A percentile compares a stretch with the other conserved stretches of the same genome.
These are phyloP conservation scores for Microcaecilia unicolor DNA, from an alignment of 2,797 vertebrate species.

Conservation along the genomic window DNA sequence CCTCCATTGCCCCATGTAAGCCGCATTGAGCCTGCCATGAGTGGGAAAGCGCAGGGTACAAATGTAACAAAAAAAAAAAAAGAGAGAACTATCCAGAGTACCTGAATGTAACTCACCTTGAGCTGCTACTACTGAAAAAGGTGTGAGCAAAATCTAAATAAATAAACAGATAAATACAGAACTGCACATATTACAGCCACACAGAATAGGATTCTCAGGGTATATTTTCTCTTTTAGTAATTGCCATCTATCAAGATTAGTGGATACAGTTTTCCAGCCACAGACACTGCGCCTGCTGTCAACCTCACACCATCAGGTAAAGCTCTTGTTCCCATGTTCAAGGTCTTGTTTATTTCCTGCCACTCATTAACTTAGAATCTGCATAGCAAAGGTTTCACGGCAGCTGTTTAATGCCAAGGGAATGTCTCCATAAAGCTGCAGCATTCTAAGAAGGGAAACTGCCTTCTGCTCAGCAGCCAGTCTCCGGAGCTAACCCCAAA, in stretches of 20 bases:
- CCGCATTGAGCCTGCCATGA: no score
- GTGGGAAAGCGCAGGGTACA: no score
- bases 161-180: no score
- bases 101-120: no score
- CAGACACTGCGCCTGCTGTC: neutral
- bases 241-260: neutral
- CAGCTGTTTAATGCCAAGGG: neutral
- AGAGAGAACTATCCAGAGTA: no score
- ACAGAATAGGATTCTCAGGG: rapidly evolving
- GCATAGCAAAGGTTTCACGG: neutral
- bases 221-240: neutral
- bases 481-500: neutral
- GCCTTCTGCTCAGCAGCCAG: neutral
- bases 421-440: neutral
- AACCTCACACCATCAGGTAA: neutral
- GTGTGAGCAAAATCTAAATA: no score
- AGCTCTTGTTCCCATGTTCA: neutral
- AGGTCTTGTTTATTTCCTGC: neutral
- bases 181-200: no score
- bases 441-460: neutral
- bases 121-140: no score
- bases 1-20: no score
- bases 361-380: neutral
- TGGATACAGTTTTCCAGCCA: neutral
- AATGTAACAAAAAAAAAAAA: no score